Percentiles rank a stretch among this genome's conserved stretches.
These are phyloP conservation scores for Eriocheir sinensis DNA, from an alignment of 1,140 invertebrate species.

Conservation along the genomic window DNA sequence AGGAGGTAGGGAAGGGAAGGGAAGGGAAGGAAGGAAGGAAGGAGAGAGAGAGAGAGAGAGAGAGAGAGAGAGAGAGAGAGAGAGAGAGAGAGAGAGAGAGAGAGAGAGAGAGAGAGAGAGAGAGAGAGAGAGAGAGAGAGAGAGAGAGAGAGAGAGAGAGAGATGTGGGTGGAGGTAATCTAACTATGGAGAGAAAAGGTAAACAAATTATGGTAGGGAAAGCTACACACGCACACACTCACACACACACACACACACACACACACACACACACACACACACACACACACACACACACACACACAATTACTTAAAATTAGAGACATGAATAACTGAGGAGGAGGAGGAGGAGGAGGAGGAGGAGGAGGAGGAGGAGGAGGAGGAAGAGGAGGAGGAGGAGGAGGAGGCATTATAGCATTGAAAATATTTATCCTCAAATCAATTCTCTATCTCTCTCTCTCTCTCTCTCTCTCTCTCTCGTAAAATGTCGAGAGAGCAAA, in stretches of 20 bases:
- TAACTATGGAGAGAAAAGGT: too few species aligned
- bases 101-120: neutral
- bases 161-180: too few species aligned
- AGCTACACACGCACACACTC: neutral
- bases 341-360: neutral
- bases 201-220: too few species aligned
- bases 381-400: neutral
- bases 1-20: neutral
- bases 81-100: constrained; percentile 32
- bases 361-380: neutral
- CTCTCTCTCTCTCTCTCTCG: too few species aligned
- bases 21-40: neutral
- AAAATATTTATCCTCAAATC: neutral
- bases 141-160: neutral
- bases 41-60: neutral
- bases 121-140: neutral
- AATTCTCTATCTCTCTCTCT: neutral
- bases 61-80: constrained; percentile 31
- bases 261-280: constrained; percentile 16
- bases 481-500: too few species aligned
- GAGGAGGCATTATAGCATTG: too few species aligned
- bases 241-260: neutral
- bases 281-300: constrained; percentile 15
- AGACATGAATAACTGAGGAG: neutral
- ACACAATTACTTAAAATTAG: neutral